phyloP scores from a whole-genome alignment of 92 coral and sea anemone species.

The Ricordea florida region DNA sequence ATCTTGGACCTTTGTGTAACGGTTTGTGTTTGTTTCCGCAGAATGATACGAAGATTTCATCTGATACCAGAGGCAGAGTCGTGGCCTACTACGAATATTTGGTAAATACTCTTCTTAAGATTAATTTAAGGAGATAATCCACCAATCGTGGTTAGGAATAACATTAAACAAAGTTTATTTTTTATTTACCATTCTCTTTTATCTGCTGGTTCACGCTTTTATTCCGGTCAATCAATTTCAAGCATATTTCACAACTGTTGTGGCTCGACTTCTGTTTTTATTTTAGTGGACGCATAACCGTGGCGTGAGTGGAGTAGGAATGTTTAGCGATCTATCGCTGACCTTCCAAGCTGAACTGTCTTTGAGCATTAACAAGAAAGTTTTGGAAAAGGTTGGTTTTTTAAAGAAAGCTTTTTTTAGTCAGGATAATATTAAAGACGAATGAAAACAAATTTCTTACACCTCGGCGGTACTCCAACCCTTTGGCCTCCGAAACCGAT shows the following conservation, averaged over 20 bases:
- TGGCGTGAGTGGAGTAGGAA: slow-evolving; percentile 79
- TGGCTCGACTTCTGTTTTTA: background rate
- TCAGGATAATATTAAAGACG: no score
- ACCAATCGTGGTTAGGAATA: no score
- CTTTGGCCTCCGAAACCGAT: no score
- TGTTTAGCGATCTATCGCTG: slow-evolving; percentile 76
- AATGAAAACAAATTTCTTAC: background rate
- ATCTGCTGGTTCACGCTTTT: no score
- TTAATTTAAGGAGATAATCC: no score
- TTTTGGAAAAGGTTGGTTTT: slow-evolving; percentile 69
- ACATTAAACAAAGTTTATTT: no score
- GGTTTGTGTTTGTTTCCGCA: background rate
- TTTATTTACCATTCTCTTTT: no score
- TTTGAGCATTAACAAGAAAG: slow-evolving; percentile 74
- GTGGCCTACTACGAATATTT: slow-evolving; percentile 82
- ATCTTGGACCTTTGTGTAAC: no score
- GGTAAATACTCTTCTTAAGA: no score
- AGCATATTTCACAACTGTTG: background rate
- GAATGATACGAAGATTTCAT: slow-evolving; percentile 61
- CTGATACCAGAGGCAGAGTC: slow-evolving; percentile 57
- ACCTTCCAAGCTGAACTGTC: slow-evolving; percentile 88
- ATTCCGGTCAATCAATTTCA: no score
- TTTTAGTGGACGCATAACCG: slow-evolving; percentile 77
- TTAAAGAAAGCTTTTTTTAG: no score
- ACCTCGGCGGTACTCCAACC: no score